Evolutionary conservation across 2,888 invertebrate species (phyloP), one percentile per base, ranked within the genome.

Genomic region (Eremobia ochroleuca): DNA sequence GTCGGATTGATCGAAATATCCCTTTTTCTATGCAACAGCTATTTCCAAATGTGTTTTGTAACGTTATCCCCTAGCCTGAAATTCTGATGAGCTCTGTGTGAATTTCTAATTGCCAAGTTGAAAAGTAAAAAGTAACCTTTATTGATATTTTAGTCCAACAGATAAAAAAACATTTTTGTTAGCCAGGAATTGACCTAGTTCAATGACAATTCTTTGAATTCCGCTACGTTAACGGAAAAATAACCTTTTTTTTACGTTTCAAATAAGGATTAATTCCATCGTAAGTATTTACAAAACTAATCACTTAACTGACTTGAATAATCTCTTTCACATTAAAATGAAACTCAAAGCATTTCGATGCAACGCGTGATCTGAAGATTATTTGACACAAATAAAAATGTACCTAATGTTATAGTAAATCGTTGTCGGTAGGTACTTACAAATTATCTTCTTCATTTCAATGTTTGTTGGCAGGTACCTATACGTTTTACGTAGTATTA

Each of bases 11-110:
- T 46, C n/a, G 31, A 15, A 55, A 58, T 62, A 43, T 73, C 37
- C 21, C 25, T 8, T 43, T 79, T 79, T 59, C 40, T 52, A 52
- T 55, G n/a, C 11, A 72, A 34, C 28, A 31, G 69, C 62, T 78
- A 25, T 61, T 73, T 78, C 18, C 9, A 59, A 65, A 65, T 49
- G 25, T 9, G 34, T 31, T 72, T 66, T 5, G 28, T 31, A 46
- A 43, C 55, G 61, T 40, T 40, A 21, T 46, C 0, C 43, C 34
- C n/a, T 61, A 31, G 21, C 15, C 21, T 9, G 11, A 59, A 59
- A 52, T 52, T 73, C n/a, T 1, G 18, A 55, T 31, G 13, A 40
- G 25, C 52, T 40, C 11, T 34, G 34, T 37, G 18, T n/a, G 43
- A 31, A 46, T 25, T 59, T 49, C 1, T 1, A 34, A 67, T 64